These are phyloP conservation scores for Rhagologus leucostigma DNA, from an alignment of 2,113 vertebrate species.

Conservation along the genomic window DNA sequence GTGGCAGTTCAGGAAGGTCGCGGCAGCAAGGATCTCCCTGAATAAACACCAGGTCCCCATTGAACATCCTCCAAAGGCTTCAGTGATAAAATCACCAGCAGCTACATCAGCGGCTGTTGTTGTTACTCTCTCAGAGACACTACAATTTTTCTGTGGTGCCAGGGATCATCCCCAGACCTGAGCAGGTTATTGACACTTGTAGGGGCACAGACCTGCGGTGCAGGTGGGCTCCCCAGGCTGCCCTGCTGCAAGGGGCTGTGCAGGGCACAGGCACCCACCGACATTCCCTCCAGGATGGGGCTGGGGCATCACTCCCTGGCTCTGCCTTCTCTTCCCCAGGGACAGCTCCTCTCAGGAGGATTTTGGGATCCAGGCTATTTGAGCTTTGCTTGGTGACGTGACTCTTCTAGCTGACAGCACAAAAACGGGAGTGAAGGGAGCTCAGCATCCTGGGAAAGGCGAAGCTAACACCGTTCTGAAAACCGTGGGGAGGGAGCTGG, in stretches of 20 bases:
- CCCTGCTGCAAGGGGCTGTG: accelerated
- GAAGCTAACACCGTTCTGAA: accelerated
- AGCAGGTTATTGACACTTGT: background rate
- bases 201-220: background rate
- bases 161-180: background rate
- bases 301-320: background rate
- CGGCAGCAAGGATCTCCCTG: slow-evolving; percentile 68
- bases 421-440: background rate
- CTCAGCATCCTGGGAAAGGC: accelerated
- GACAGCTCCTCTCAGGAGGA: background rate
- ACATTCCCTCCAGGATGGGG: accelerated
- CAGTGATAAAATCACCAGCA: background rate
- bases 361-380: background rate
- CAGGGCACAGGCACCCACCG: accelerated
- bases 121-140: background rate
- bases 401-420: background rate
- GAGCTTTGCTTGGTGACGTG: background rate
- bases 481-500: background rate
- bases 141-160: accelerated
- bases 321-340: background rate
- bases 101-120: background rate
- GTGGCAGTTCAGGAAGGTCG: slow-evolving; percentile 76
- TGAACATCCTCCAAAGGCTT: slow-evolving; percentile 27
- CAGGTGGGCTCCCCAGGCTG: background rate
- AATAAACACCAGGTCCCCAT: slow-evolving; percentile 72